Base-by-base conservation (phyloP, 2,113 vertebrate genomes). In the Ochotona princeps region DNA sequence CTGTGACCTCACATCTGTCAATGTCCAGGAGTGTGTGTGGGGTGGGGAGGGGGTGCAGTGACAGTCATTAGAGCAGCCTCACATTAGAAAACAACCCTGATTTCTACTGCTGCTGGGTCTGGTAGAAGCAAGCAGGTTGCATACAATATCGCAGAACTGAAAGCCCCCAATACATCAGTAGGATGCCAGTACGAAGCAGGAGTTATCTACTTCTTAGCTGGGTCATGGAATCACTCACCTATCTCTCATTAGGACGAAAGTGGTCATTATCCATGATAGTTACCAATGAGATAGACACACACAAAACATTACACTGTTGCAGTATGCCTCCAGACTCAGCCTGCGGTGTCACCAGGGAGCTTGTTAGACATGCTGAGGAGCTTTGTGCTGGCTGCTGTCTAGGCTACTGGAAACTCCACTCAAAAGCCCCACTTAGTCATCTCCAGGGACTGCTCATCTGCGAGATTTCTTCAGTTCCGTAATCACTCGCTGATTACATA, bases 11-110 rank as follows among this genome's bases (percentile, higher is more conserved):
- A 4, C 2, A 0, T 1, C 1, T 57, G 15, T n/a, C 21, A 8
- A 8, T 1, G 0, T 1, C 14, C 4, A 0, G 0, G n/a, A n/a
- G 5, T 8, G 4, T 7, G 18, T 18, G 38, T 44, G 38, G 38
- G 38, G 38, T 44, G 38, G 4, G 6, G 38, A 15, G 8, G 6
- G 38, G 20, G 8, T 2, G 5, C 0, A 5, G 17, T 14, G 1
- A 7, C 51, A 9, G 9, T 51, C 14, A 26, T 13, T 14, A 49
- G n/a, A 66, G 13, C 7, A 83, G 66, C 75, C 67, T 49, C 17
- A 4, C 0, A 51, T 17, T 61, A 47, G 61, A 26, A 38, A 47
- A 30, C 10, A 7, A 0, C 26, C 18, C 65, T 49, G 30, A 28
- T 35, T 66, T 89, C n/a, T 15, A 9, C 49, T 30, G 54, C 47